Evolutionary conservation across 2,888 invertebrate genomes (phyloP).

Genomic region (Hirtodrosophila trivittata): DNA sequence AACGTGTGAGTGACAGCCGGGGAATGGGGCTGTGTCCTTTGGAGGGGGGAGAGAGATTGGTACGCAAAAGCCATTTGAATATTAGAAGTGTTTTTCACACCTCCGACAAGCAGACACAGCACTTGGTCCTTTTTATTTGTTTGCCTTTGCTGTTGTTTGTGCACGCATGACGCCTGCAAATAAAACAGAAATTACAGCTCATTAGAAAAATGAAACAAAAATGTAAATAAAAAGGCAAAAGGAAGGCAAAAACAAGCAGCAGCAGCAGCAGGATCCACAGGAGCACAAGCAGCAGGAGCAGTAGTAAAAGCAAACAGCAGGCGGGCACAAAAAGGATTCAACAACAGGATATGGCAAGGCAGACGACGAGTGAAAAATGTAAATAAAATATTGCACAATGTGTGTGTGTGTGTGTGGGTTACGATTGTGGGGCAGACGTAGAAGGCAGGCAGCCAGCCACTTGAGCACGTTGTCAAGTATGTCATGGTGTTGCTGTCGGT

Average conservation of each 20-base stretch:
- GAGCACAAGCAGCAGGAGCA: constrained; percentile 16
- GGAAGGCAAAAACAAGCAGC: constrained; percentile 17
- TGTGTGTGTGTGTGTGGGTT: constrained; percentile 27
- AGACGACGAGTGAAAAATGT: constrained; percentile 76
- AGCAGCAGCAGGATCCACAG: background rate
- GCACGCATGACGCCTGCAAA: constrained; percentile 78
- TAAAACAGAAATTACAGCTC: constrained; percentile 81
- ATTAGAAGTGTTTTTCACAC: constrained; percentile 75
- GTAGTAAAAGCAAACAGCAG: constrained; percentile 71
- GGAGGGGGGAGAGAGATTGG: background rate
- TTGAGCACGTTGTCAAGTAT: constrained; percentile 76
- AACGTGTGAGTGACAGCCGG: constrained; percentile 6
- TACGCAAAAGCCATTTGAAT: constrained; percentile 61
- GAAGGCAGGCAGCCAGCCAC: constrained; percentile 56
- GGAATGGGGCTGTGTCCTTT: background rate
- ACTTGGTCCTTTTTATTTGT: constrained; percentile 15
- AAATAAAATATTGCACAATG: constrained; percentile 74
- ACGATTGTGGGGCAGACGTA: constrained; percentile 17
- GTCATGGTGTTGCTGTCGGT: constrained; percentile 41
- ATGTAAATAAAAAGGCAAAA: constrained; percentile 70
- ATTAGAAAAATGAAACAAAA: constrained; percentile 81
- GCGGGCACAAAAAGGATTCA: constrained; percentile 72
- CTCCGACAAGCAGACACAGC: constrained; percentile 47
- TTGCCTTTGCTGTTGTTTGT: constrained; percentile 53
- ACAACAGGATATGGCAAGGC: constrained; percentile 67